Base-by-base conservation (phyloP, 2,113 vertebrate species). In the Rhineura floridana region DNA sequence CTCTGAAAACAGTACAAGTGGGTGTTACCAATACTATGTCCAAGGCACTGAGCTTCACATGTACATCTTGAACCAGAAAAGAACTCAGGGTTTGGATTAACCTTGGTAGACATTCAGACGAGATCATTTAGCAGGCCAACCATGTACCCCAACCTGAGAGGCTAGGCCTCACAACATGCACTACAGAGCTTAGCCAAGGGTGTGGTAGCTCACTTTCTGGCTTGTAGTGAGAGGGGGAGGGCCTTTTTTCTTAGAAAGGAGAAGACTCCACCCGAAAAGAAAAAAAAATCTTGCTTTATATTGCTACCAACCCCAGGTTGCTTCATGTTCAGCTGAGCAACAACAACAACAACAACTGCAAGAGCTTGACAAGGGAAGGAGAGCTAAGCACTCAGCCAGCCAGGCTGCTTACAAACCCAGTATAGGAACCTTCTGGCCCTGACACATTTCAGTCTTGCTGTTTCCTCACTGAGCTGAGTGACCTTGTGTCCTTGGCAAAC, bases 271-370 rank as follows among this genome's bases (percentile, higher is more conserved):
- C n/a, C n/a, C n/a, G n/a, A 55, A 78, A 83, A 36, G 9, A 11
- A 12, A 44, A 13, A 33, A 28, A 76, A 76, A 42, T 85, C n/a
- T 65, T 62, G 9, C 3, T 28, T 5, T 39, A 0, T 0, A 0
- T 59, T 55, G 4, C 80, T n/a, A 36, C 13, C 69, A 88, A 82
- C 3, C 78, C 72, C 67, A 42, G 44, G 30, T 13, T 72, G 62
- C 91, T 15, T 83, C 15, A 76, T 76, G 9, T 42, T 48, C 33
- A 50, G 33, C 23, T 88, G 81, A 88, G 81, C 42, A 65, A 15
- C 80, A 36, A 30, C 6, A 0, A 23, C 67, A 70, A 9, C 17
- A n/a, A n/a, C n/a, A n/a, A n/a, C 39, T 62, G 17, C n/a, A 84
- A 78, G 25, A 44, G 6, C 50, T 84, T 79, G 75, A 25, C 63